Base-by-base conservation (phyloP, 2,797 vertebrate genomes). In the Valencia hispanica region DNA sequence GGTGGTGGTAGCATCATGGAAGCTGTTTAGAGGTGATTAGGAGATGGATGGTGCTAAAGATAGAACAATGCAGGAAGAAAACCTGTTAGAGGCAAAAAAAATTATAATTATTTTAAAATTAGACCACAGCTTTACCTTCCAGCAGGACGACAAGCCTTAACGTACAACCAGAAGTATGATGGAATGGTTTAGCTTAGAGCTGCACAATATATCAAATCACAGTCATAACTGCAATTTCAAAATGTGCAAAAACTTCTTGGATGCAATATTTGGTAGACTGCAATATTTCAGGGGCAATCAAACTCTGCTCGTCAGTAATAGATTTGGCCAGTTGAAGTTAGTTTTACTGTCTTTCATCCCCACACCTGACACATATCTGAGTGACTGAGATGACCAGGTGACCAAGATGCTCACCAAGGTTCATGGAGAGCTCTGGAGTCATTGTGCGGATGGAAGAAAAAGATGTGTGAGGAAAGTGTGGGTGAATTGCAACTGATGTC, bases 241-340 rank as follows among this genome's bases (percentile, higher is more conserved):
- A 22, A 63, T 39, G 20, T 34, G 32, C 18, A 39, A 36, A 61
- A 61, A 20, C 6, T 9, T 34, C 30, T 20, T 61, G 30, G 8
- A 61, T 61, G 57, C 30, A 61, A 61, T 61, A 61, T 34, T 61
- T 61, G 32, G 57, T 61, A 61, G 57, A 30, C 30, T 61, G 57
- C 20, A 11, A 32, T 15, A 61, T 32, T 34, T 34, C 57, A 61
- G 17, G 57, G 32, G 30, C 15, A 34, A 32, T 34, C 32, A 61
- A 61, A 20, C 17, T 34, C 32, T 47, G 45, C 45, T 47, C 2
- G 36, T 3, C 3, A 39, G 6, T 39, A 39, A 6, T 39, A 39
- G 6, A 39, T 39, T 39, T 39, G 36, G 36, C 36, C 36, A 39
- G 36, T 6, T 39, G 36, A 39, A 39, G 3, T 57, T 12, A 57